Percentiles rank a stretch among this genome's conserved stretches.
Evolutionary conservation across 2,888 invertebrate genomes (phyloP).

Genomic region (Diarsia mendica): DNA sequence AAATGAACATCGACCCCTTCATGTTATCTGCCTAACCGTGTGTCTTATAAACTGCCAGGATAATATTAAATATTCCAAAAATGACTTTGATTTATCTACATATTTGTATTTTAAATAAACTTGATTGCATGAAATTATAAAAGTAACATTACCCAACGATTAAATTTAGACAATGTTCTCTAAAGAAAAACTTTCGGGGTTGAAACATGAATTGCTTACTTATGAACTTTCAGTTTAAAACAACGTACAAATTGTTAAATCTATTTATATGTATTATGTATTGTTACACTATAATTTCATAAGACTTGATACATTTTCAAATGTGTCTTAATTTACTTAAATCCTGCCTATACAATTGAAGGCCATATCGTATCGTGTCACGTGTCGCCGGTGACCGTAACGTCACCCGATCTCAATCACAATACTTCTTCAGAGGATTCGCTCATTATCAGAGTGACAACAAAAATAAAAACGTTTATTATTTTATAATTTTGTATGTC

Average conservation of each 20-base stretch:
- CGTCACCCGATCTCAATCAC: slow-evolving; percentile 52
- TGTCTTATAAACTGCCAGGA: slow-evolving; percentile 19
- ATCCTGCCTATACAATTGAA: slow-evolving; percentile 77
- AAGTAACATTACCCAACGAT: slow-evolving; percentile 41
- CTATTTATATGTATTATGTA: slow-evolving; percentile 76
- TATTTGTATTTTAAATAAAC: slow-evolving; percentile 53
- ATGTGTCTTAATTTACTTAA: slow-evolving; percentile 82
- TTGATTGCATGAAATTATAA: slow-evolving; percentile 53
- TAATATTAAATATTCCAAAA: slow-evolving; percentile 38
- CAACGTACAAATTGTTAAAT: slow-evolving; percentile 78
- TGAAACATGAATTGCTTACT: slow-evolving; percentile 68
- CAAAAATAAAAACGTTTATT: slow-evolving; percentile 36
- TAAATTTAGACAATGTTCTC: slow-evolving; percentile 53
- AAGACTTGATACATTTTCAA: slow-evolving; percentile 81
- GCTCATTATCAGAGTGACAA: slow-evolving; percentile 36
- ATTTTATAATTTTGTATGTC: slow-evolving; percentile 25
- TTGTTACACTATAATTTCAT: slow-evolving; percentile 77
- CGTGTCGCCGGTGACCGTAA: slow-evolving; percentile 60
- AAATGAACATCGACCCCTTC: neutral
- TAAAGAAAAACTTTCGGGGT: slow-evolving; percentile 79
- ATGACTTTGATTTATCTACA: slow-evolving; percentile 65
- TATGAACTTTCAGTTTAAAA: slow-evolving; percentile 71
- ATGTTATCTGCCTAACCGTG: slow-evolving; percentile 29
- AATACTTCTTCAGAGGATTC: slow-evolving; percentile 43
- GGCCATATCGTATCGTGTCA: slow-evolving; percentile 76